Evolutionary conservation across 1,140 invertebrate genomes (phyloP), one percentile per base, ranked within the genome.

Genomic region (Rhyacophila brunnea): DNA sequence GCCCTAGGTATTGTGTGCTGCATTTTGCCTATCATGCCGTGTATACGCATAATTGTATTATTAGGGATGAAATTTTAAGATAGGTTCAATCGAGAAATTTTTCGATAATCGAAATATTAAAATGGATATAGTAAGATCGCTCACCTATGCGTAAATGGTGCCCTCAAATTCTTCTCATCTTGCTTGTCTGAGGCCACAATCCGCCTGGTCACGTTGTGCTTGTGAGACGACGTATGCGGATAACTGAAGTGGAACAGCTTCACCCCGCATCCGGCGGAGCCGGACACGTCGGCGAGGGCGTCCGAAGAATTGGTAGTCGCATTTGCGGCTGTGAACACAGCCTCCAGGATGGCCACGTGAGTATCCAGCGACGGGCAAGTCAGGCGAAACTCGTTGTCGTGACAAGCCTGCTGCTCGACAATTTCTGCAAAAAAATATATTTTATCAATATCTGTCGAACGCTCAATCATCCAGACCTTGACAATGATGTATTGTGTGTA

Each of bases 341-440:
- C 78, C 49, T 81, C 79, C 44, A 81, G 67, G 4, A 81, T 69
- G 3, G 78, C 80, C 15, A 81, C 74, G 59, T 78, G 76, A 4
- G 73, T 72, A 66, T 80, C 77, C 45, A 81, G 54, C 5, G 78
- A 71, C 6, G 76, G 71, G 63, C 80, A 81, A 1, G 77, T 80
- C 5, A 81, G 68, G 3, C 77, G 70, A 58, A 81, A 76, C 57
- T 74, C 72, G 58, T 67, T 70, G 62, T 79, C 72, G 64, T 77
- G 67, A 51, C 79, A 80, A 64, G 70, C 71, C 65, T 77, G 75
- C 61, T 80, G 78, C 64, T 80, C 78, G 14, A 81, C 78, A 52
- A 80, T 76, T 74, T 81, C 79, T 80, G 74, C 6, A 76, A 78
- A 62, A 71, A 70, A 60, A 19, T 42, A 48, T n/a, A n/a, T n/a